Conservation (phyloP, 1,140 invertebrate genomes). For the Lepidurus couesii region DNA sequence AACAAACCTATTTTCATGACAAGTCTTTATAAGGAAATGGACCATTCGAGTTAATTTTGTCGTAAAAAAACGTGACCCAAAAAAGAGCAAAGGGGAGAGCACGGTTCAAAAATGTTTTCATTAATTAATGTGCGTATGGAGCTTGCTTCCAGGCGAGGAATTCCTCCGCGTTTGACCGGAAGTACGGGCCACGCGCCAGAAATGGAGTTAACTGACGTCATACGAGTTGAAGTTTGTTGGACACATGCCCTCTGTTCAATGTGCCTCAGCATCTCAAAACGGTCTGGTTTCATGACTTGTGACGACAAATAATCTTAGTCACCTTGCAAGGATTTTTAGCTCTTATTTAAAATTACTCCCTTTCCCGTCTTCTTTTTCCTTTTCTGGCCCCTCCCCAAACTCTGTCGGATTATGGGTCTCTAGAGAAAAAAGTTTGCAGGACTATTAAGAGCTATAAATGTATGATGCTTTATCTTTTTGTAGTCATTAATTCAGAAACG, state of each 20-base stretch:
- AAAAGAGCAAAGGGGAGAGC: neutral
- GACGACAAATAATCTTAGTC: constrained; percentile 12
- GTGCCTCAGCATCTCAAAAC: neutral
- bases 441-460: constrained; percentile 18
- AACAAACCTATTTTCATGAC: neutral
- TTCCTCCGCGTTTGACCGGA: constrained; percentile 13
- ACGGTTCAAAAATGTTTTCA: neutral
- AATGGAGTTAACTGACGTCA: constrained; percentile 10
- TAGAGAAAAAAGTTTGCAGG: neutral
- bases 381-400: too few relatives aligned
- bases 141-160: constrained; percentile 12
- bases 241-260: constrained; percentile 16
- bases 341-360: neutral
- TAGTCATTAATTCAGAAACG: constrained; percentile 2
- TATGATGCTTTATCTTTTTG: constrained; percentile 7
- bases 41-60: neutral
- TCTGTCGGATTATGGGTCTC: neutral
- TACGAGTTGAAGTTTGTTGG: constrained; percentile 12
- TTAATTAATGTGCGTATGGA: neutral
- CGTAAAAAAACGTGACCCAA: neutral
- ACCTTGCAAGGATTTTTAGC: neutral
- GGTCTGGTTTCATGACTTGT: neutral
- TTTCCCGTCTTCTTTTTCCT: neutral
- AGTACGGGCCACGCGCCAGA: constrained; percentile 9
- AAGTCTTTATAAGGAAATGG: constrained; percentile 8